Conservation (phyloP, 2,888 invertebrate species). For the Apoda limacodes region DNA sequence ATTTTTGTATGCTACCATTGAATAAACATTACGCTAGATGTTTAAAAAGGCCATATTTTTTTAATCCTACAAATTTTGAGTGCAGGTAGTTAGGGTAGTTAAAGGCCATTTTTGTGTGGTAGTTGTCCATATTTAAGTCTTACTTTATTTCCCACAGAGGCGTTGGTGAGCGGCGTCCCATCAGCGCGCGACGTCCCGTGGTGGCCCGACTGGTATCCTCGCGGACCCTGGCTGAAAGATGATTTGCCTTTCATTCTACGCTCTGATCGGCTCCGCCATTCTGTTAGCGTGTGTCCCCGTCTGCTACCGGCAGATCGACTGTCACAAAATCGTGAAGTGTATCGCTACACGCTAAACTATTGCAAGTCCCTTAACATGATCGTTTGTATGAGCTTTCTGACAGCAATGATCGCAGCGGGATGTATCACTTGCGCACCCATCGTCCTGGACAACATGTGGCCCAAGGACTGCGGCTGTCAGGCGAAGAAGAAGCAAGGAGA, state of each 20-base stretch:
- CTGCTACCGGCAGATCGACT: conserved; percentile 40
- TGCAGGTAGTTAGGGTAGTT: no score
- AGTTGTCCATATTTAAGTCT: no score
- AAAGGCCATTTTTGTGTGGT: no score
- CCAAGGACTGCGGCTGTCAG: conserved; percentile 16
- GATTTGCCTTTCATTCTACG: conserved; percentile 56
- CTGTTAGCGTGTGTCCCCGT: conserved; percentile 51
- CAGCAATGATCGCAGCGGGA: conserved; percentile 31
- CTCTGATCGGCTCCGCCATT: conserved; percentile 49
- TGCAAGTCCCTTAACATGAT: conserved; percentile 29
- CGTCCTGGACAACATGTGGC: conserved; percentile 31
- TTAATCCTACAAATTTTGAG: no score
- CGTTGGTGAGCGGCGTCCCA: no score
- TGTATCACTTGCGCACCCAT: conserved; percentile 39
- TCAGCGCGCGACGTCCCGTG: no score
- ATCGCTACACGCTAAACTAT: conserved; percentile 29
- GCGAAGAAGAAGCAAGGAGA: background rate
- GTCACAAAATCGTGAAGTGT: conserved; percentile 41
- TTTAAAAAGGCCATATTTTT: background rate
- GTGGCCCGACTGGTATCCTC: no score
- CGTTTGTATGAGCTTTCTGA: conserved; percentile 35
- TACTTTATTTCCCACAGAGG: no score
- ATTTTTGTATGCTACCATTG: no score
- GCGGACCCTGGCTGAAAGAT: conserved; percentile 41
- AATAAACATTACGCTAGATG: background rate